A percentile compares a stretch with the other conserved stretches of the same genome.
Conservation (phyloP, 1,140 invertebrate species). For the Oppia nitens region DNA sequence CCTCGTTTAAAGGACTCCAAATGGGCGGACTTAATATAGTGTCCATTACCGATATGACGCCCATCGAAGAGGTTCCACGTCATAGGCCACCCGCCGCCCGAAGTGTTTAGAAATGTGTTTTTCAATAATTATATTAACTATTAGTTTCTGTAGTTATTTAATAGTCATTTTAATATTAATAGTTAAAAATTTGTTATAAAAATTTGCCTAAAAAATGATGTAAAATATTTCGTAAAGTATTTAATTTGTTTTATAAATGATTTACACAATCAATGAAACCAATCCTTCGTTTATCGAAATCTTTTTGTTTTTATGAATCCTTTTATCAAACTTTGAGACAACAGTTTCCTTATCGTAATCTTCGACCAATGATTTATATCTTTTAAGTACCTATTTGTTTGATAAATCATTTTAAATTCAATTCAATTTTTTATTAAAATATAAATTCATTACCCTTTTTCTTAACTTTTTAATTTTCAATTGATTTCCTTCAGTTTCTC, state of each 20-base stretch:
- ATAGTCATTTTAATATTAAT: too few relatives aligned
- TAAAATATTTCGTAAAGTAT: too few relatives aligned
- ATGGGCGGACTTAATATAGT: slow-evolving; percentile 72
- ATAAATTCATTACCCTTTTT: slow-evolving; percentile 1
- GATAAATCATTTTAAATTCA: background rate
- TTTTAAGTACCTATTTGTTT: background rate
- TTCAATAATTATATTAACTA: background rate
- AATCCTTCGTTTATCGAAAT: background rate
- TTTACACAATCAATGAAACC: too few relatives aligned
- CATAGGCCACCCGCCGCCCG: slow-evolving; percentile 36
- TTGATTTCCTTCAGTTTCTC: background rate
- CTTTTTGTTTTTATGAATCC: background rate
- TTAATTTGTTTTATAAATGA: too few relatives aligned
- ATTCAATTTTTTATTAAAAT: background rate
- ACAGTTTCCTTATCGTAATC: background rate
- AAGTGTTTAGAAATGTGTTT: slow-evolving; percentile 11
- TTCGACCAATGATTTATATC: background rate
- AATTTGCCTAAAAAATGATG: too few relatives aligned
- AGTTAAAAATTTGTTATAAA: too few relatives aligned
- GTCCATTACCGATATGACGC: slow-evolving; percentile 74
- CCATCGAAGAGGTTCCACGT: slow-evolving; percentile 40
- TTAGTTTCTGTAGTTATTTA: background rate
- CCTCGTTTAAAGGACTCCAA: slow-evolving; percentile 77
- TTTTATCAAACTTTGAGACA: slow-evolving; percentile 1
- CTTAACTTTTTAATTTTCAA: slow-evolving; percentile 1